Evolutionary conservation across 2,797 vertebrate species (phyloP).

Genomic region (Adelosebastes latens): DNA sequence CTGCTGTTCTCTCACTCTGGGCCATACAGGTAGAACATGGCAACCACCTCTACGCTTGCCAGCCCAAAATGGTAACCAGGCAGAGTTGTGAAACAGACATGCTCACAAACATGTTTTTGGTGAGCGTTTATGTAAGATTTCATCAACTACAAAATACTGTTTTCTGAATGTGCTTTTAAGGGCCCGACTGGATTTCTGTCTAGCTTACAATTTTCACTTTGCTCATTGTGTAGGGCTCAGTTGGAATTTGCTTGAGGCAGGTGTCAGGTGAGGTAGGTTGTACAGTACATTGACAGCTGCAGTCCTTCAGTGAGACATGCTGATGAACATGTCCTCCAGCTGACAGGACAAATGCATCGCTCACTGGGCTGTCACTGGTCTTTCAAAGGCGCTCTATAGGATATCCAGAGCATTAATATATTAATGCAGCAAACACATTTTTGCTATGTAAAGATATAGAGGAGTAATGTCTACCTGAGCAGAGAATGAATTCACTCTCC

Average conservation of each 20-base stretch:
- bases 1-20: conserved; percentile 52
- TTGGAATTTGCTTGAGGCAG: conserved; percentile 5
- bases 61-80: conserved; percentile 17
- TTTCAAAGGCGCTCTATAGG: neutral
- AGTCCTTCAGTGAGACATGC: neutral
- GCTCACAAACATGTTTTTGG: neutral
- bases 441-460: neutral
- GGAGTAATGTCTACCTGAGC: neutral
- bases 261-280: conserved; percentile 1
- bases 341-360: neutral
- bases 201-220: neutral
- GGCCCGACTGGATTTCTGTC: neutral
- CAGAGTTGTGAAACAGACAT: neutral
- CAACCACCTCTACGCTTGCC: neutral
- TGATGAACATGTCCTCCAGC: neutral
- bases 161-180: neutral
- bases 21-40: conserved; percentile 49
- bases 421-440: neutral
- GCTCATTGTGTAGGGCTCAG: neutral
- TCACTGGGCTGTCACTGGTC: neutral
- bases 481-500: neutral
- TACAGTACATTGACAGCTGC: neutral
- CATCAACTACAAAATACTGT: neutral
- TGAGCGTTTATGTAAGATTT: neutral
- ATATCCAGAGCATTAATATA: neutral